phyloP scores from a whole-genome alignment of 1,140 invertebrate genomes.

The Copidosoma floridanum region DNA sequence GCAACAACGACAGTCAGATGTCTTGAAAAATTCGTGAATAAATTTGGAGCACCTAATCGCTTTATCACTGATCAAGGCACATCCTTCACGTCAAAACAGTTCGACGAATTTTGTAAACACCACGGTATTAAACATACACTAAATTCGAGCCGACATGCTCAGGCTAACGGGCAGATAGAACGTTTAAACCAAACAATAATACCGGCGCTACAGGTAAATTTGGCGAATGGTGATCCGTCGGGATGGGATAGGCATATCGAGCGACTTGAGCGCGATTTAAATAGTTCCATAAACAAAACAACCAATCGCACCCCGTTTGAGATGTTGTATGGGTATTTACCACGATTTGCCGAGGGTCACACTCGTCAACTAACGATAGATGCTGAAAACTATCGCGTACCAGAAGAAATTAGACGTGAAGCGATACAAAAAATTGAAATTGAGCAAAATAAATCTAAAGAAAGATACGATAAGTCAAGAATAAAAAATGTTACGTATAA shows the following conservation, averaged over 20 bases:
- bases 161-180: slow-evolving; percentile 36
- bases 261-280: slow-evolving; percentile 25
- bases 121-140: slow-evolving; percentile 34
- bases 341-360: slow-evolving; percentile 19
- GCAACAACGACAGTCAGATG: not conserved
- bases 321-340: slow-evolving; percentile 22
- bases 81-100: slow-evolving; percentile 36
- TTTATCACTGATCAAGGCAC: slow-evolving; percentile 41
- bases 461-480: slow-evolving; percentile 18
- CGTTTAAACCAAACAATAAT: slow-evolving; percentile 21
- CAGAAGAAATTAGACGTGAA: slow-evolving; percentile 9
- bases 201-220: not conserved
- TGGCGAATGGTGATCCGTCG: not conserved
- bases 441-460: slow-evolving; percentile 19
- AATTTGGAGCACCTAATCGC: slow-evolving; percentile 29
- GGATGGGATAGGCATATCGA: slow-evolving; percentile 24
- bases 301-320: slow-evolving; percentile 27
- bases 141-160: slow-evolving; percentile 37
- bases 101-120: slow-evolving; percentile 32
- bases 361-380: slow-evolving; percentile 4
- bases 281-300: slow-evolving; percentile 17
- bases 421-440: not conserved
- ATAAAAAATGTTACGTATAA: slow-evolving; percentile 19
- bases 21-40: slow-evolving; percentile 18
- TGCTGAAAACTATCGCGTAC: slow-evolving; percentile 20